Conservation (phyloP, 2,797 vertebrate species). For the Limosa lapponica region DNA sequence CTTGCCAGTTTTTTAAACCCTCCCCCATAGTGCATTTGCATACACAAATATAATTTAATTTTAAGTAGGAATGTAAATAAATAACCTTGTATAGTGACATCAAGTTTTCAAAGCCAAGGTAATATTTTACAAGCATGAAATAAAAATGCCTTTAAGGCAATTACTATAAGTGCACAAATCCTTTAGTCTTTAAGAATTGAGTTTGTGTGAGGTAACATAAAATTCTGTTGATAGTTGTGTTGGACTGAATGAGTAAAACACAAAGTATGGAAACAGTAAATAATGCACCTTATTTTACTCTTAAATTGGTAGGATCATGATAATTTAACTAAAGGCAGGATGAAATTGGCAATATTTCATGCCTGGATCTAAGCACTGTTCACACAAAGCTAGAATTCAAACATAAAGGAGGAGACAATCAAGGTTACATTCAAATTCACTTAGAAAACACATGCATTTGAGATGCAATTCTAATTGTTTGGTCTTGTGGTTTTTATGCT, state of each 20-base stretch:
- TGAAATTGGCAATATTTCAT: not conserved
- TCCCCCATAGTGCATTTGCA: slow-evolving; percentile 29
- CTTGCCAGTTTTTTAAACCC: slow-evolving; percentile 36
- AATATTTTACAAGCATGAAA: slow-evolving; percentile 44
- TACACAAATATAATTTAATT: slow-evolving; percentile 52
- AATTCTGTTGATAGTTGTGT: not conserved
- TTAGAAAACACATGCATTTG: not conserved
- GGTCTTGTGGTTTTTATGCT: not conserved
- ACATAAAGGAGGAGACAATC: not conserved
- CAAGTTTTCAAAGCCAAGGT: slow-evolving; percentile 51
- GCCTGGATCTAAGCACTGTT: not conserved
- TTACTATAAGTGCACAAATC: not conserved
- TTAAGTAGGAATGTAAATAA: slow-evolving; percentile 57
- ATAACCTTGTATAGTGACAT: slow-evolving; percentile 32
- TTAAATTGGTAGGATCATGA: not conserved
- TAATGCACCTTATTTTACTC: not conserved
- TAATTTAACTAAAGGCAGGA: not conserved
- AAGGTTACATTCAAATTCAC: not conserved
- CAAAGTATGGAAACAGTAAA: not conserved
- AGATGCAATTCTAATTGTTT: not conserved
- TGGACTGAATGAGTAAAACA: not conserved
- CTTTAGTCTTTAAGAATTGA: not conserved
- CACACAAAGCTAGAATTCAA: not conserved
- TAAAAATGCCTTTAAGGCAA: slow-evolving; percentile 43
- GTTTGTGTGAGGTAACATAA: not conserved